These are phyloP conservation scores for Lagopus leucura DNA, from an alignment of 2,113 vertebrate genomes.

Conservation along the genomic window DNA sequence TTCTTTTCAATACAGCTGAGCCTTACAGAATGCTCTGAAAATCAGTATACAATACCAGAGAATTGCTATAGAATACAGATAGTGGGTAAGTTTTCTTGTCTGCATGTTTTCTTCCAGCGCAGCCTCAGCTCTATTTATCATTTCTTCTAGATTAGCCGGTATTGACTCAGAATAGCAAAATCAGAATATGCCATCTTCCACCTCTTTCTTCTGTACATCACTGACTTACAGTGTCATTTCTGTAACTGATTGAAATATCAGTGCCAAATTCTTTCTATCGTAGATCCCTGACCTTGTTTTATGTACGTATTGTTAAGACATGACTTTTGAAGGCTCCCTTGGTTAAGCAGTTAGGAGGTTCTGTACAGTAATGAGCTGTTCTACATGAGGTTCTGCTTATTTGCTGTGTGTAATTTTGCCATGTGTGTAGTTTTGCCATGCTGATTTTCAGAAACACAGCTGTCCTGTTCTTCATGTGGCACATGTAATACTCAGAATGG, in stretches of 20 bases:
- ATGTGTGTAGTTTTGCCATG: not conserved
- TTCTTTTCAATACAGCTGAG: not conserved
- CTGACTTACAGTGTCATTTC: not conserved
- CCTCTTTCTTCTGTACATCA: not conserved
- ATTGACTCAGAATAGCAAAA: not conserved
- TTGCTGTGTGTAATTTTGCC: not conserved
- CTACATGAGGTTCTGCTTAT: not conserved
- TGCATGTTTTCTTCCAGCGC: not conserved
- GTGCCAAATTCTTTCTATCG: not conserved
- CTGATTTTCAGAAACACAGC: not conserved
- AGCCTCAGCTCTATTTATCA: not conserved
- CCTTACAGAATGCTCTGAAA: constrained; percentile 28
- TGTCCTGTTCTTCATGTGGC: not conserved
- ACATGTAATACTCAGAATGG: not conserved
- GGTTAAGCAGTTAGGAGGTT: not conserved
- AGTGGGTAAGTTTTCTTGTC: not conserved
- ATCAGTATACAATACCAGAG: not conserved
- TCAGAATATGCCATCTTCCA: not conserved
- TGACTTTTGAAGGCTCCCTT: not conserved
- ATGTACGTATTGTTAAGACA: not conserved
- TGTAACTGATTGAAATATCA: not conserved
- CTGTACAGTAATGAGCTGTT: not conserved
- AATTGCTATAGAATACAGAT: not conserved
- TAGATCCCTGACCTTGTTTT: not conserved
- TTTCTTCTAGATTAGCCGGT: not conserved